Conservation (phyloP, 2,113 vertebrate genomes). For the Limnothrissa miodon region DNA sequence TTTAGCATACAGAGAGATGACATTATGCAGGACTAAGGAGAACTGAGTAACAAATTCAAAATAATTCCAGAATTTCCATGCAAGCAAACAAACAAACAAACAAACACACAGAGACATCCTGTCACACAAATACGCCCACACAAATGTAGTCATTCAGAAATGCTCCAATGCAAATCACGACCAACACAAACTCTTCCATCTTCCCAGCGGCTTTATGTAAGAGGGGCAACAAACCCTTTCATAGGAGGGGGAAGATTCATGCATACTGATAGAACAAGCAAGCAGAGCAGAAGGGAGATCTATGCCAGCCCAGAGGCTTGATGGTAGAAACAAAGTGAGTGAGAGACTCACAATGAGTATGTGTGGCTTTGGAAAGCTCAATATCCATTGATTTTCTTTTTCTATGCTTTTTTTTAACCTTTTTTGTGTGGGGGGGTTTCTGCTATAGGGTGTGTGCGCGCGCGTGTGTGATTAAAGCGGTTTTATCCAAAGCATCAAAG, state of each 20-base stretch:
- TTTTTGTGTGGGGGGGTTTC: not conserved
- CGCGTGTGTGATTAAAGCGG: too few relatives aligned
- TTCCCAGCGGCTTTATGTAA: not conserved
- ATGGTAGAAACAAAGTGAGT: not conserved
- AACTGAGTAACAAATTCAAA: not conserved
- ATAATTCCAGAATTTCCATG: not conserved
- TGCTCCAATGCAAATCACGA: not conserved
- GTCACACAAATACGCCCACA: not conserved
- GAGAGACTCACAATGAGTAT: not conserved
- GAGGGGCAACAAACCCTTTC: not conserved
- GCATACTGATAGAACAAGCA: not conserved
- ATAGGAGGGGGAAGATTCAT: not conserved
- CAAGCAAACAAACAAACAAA: not conserved
- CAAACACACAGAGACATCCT: not conserved
- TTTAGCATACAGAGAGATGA: not conserved
- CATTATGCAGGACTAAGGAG: not conserved
- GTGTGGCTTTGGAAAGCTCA: not conserved
- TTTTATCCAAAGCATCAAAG: too few relatives aligned
- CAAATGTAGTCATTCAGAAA: not conserved
- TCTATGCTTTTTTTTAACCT: not conserved
- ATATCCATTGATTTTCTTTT: constrained; percentile 7
- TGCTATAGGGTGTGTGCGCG: too few relatives aligned
- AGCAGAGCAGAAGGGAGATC: not conserved
- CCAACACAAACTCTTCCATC: not conserved
- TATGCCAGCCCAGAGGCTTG: not conserved